Percentiles rank a stretch among this genome's conserved stretches.
Evolutionary conservation across 2,113 vertebrate species (phyloP).

Genomic region (Sialia sialis): DNA sequence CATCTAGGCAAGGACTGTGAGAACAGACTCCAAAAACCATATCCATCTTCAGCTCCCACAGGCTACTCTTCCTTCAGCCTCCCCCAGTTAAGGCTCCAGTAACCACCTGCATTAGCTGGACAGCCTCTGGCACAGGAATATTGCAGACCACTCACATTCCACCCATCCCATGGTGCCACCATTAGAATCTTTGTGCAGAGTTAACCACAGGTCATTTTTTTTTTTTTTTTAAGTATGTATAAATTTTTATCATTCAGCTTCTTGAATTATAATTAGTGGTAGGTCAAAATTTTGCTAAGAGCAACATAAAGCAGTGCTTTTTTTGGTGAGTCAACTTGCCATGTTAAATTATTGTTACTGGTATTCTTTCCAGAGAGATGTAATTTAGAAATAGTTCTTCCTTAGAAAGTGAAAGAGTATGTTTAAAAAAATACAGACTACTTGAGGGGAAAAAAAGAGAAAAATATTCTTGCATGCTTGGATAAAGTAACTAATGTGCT

Average conservation of each 20-base stretch:
- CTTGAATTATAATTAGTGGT: constrained; percentile 10
- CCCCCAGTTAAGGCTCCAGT: not conserved
- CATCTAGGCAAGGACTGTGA: not conserved
- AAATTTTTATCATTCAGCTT: constrained; percentile 6
- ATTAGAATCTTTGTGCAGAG: not conserved
- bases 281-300: not conserved
- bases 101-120: not conserved
- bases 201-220: not conserved
- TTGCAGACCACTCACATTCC: not conserved
- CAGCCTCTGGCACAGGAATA: not conserved
- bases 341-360: not conserved
- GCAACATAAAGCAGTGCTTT: not conserved
- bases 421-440: constrained; percentile 26
- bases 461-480: not conserved
- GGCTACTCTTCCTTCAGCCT: not conserved
- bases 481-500: constrained; percentile 32
- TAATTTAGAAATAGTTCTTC: constrained; percentile 44
- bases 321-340: not conserved
- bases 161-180: not conserved
- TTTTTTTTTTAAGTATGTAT: not conserved
- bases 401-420: constrained; percentile 31
- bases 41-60: not conserved
- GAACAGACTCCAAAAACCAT: not conserved
- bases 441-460: not conserved
- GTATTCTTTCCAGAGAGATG: not conserved